Evolutionary conservation across 2,888 invertebrate species (phyloP).

Genomic region (Cosmopolites sordidus): DNA sequence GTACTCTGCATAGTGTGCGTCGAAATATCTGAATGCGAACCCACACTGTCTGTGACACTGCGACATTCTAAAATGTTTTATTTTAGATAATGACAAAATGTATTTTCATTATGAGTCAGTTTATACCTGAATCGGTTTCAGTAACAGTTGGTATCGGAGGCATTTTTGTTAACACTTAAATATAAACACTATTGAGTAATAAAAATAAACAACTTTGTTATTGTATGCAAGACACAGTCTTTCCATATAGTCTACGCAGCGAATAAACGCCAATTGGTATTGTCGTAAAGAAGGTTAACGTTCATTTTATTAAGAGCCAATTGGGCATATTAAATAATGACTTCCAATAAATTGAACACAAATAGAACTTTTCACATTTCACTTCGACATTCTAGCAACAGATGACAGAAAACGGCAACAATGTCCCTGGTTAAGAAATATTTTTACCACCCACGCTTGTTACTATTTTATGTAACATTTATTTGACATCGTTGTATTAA

Average conservation of each 20-base stretch:
- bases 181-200: constrained; percentile 25
- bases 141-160: constrained; percentile 34
- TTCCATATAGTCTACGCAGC: constrained; percentile 14
- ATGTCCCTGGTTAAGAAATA: constrained; percentile 8
- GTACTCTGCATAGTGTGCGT: constrained; percentile 49
- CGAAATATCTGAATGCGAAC: constrained; percentile 60
- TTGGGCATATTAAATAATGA: constrained; percentile 17
- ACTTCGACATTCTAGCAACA: constrained; percentile 18
- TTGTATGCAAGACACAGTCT: constrained; percentile 18
- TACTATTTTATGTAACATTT: too few relatives aligned
- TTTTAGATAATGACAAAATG: constrained; percentile 25
- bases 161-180: constrained; percentile 35
- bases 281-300: constrained; percentile 12
- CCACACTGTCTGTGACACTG: constrained; percentile 57
- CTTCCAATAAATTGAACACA: constrained; percentile 16
- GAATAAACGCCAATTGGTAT: constrained; percentile 11
- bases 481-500: too few relatives aligned
- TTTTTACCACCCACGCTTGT: constrained; percentile 6
- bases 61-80: constrained; percentile 41
- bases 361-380: constrained; percentile 13
- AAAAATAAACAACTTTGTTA: constrained; percentile 26
- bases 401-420: constrained; percentile 8
- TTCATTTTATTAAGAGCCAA: constrained; percentile 18
- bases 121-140: constrained; percentile 42
- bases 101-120: constrained; percentile 26